Evolutionary conservation across 2,888 invertebrate species (phyloP).

Genomic region (Melanostoma mellinum): DNA sequence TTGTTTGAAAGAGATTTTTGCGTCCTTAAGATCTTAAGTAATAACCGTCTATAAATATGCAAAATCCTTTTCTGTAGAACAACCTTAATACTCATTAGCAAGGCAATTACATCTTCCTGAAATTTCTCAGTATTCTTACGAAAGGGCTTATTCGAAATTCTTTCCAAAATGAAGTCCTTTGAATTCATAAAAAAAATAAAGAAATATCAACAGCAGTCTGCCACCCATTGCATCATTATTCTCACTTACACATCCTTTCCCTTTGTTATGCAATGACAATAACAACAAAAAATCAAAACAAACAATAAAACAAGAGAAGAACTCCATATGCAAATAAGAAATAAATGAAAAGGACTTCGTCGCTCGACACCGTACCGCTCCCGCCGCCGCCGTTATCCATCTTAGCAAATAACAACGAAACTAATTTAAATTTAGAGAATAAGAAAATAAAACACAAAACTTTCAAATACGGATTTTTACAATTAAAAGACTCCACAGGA

Average conservation of each 20-base stretch:
- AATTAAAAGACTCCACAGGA: conserved; percentile 40
- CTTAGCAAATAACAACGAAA: conserved; percentile 45
- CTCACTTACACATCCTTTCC: conserved; percentile 39
- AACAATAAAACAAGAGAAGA: conserved; percentile 1
- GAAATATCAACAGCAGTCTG: too few species aligned
- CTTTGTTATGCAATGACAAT: conserved; percentile 1
- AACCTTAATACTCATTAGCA: too few species aligned
- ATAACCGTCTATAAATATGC: too few species aligned
- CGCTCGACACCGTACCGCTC: not conserved
- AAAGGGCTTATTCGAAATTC: too few species aligned
- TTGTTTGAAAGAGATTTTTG: too few species aligned
- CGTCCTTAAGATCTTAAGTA: too few species aligned
- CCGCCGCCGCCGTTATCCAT: not conserved
- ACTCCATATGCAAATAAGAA: conserved; percentile 43
- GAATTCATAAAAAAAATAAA: too few species aligned
- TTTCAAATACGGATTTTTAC: conserved; percentile 42
- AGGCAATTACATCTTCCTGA: too few species aligned
- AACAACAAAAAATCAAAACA: conserved; percentile 7
- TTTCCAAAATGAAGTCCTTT: too few species aligned
- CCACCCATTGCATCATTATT: conserved; percentile 21
- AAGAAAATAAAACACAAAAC: conserved; percentile 19
- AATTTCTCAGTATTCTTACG: too few species aligned
- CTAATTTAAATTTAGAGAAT: conserved; percentile 56
- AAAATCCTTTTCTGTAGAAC: too few species aligned
- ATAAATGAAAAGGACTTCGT: conserved; percentile 40